Base-by-base conservation (phyloP, 2,797 vertebrate species). In the Ceryle rudis region DNA sequence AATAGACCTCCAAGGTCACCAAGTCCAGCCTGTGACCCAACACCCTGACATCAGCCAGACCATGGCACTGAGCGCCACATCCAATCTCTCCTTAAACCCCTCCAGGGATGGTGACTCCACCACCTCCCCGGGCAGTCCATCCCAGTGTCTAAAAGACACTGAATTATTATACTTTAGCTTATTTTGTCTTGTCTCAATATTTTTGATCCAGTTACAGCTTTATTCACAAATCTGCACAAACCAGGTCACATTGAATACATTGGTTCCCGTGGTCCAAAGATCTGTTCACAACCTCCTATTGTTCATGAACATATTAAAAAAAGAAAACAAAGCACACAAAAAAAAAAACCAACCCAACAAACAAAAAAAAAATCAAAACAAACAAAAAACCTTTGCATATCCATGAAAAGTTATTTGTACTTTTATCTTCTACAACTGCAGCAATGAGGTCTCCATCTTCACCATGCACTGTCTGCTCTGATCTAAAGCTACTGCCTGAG, bases 361-460 rank as follows among this genome's bases (percentile, higher is more conserved):
- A 15, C 5, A 13, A 25, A 49, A 26, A 51, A 28, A 51, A 22
- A 23, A 23, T 18, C 28, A 29, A 54, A 54, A 17, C 8, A 54
- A 19, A 17, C 28, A 29, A 54, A 19, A 39, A 7, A 3, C 11
- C 15, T 9, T 10, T 10, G 1, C 31, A 49, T 1, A 4, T 41
- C 6, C 14, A 9, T 16, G 46, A 46, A 70, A 73, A 77, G 54
- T 66, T 33, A 22, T 52, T 69, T 75, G 13, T n/a, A 73, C 4
- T 89, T 81, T 28, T 15, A 72, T 5, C 12, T 89, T 55, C 25
- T 55, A 37, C 9, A 55, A 25, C 25, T 54, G 18, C n/a, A 72
- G 20, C 15, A 28, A n/a, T 10, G 33, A 86, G 29, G 37, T 14
- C 37, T 78, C 23, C 23, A 51, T 39, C 23, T 78, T 52, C 61